Evolutionary conservation across 2,888 invertebrate species (phyloP), one percentile per base, ranked within the genome.

Genomic region (Macroteleia sp.): DNA sequence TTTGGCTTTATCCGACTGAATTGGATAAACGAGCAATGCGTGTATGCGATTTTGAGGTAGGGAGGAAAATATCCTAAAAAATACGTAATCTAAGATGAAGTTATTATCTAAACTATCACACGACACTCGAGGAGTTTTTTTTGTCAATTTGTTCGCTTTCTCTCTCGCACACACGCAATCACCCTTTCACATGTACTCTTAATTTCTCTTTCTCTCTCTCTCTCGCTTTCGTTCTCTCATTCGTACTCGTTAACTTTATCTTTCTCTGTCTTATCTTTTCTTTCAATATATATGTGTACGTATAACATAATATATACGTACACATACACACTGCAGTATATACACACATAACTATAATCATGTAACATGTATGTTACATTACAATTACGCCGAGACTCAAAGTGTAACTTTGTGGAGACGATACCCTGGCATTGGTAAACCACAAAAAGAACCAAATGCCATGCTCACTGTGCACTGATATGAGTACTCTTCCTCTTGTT

Each of bases 41-140:
- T 69, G 75, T 74, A 82, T 77, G 82, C 80, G 83, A 82, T 81
- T 81, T 85, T 86, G 87, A 87, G 86, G 85, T 86, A 85, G 86
- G 87, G 85, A 85, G 83, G 81, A 81, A 85, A 85, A 81, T 81
- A 77, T 81, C 76, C 81, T 79, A 79, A 52, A 75, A 77, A 79
- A 82, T 81, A 81, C 79, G 67, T 79, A 79, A 76, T 79, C 80
- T 81, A 81, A 81, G 78, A 79, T 71, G 80, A 79, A 74, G 46
- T 75, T 67, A 57, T 81, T 61, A 64, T 57, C 77, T 79, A 81
- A 76, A 73, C 83, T 84, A 83, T 83, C 80, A 82, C 83, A 77
- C 81, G 75, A 71, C 80, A 78, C 79, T 81, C 81, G 80, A 73
- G 78, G 77, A 77, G 74, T 79, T 80, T 59, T 25, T 80, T 80